Conservation (phyloP, 2,888 invertebrate genomes). For the Scaptomyza parva region DNA sequence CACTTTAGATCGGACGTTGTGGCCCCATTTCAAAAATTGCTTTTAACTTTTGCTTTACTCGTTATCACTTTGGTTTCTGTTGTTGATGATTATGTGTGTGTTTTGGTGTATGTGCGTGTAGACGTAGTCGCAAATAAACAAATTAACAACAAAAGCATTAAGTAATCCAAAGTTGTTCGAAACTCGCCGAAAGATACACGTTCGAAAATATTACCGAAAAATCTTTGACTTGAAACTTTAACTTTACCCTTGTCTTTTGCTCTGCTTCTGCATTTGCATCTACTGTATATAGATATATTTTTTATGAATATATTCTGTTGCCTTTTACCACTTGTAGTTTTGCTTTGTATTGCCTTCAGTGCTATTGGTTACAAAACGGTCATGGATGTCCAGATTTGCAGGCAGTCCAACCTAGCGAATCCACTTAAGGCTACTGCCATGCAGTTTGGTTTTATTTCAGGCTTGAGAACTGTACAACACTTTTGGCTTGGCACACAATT, state of each 20-base stretch:
- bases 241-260: conserved; percentile 68
- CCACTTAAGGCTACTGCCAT: conserved; percentile 26
- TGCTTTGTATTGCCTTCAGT: conserved; percentile 88
- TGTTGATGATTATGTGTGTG: conserved; percentile 51
- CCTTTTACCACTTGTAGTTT: conserved; percentile 41
- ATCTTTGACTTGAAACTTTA: conserved; percentile 74
- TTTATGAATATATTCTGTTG: conserved; percentile 33
- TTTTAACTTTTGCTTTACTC: conserved; percentile 71
- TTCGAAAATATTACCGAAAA: conserved; percentile 78
- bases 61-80: conserved; percentile 86
- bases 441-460: conserved; percentile 89
- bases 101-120: conserved; percentile 56
- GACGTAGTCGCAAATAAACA: conserved; percentile 72
- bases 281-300: conserved; percentile 11
- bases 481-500: conserved; percentile 72
- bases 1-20: conserved; percentile 97
- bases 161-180: conserved; percentile 75
- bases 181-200: conserved; percentile 70
- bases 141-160: conserved; percentile 73
- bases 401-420: conserved; percentile 22
- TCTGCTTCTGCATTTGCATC: conserved; percentile 50
- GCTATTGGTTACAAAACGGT: conserved; percentile 90
- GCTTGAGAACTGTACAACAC: conserved; percentile 88
- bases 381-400: conserved; percentile 87
- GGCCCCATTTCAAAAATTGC: conserved; percentile 90